Conservation (phyloP, 2,113 vertebrate species). For the Carassius gibelio region DNA sequence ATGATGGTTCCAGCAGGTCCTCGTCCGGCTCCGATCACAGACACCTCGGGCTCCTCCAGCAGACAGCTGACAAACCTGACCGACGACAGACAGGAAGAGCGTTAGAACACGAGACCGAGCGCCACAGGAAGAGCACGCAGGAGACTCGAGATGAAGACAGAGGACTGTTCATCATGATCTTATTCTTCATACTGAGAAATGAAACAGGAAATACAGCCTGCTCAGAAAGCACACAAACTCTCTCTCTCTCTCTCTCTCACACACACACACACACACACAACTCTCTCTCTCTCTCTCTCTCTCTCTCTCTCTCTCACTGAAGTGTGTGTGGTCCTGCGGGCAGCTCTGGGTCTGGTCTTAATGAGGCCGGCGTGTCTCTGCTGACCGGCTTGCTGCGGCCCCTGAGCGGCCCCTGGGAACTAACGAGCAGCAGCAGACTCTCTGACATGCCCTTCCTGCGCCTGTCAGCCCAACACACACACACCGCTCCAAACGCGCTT, state of each 20-base stretch:
- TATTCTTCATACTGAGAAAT: background rate
- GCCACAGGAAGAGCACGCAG: background rate
- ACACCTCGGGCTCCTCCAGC: conserved; percentile 92
- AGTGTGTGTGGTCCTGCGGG: background rate
- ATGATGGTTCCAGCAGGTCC: conserved; percentile 89
- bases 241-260: too few relatives aligned
- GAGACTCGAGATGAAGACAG: background rate
- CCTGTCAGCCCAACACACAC: conserved; percentile 30
- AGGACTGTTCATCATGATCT: background rate
- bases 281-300: too few relatives aligned
- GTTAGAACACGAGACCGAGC: background rate
- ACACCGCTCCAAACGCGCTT: background rate
- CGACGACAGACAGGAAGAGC: background rate
- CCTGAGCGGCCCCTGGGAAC: conserved; percentile 47
- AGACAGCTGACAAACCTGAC: conserved; percentile 88
- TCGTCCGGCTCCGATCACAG: conserved; percentile 85
- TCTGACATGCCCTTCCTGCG: conserved; percentile 49
- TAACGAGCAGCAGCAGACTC: conserved; percentile 49
- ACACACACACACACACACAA: too few relatives aligned
- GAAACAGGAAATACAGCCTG: background rate
- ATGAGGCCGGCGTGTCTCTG: conserved; percentile 51
- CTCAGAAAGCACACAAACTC: background rate
- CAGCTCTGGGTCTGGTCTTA: conserved; percentile 47
- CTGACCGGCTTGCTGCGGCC: conserved; percentile 41
- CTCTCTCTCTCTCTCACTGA: background rate